Base-by-base conservation (phyloP, 1,140 invertebrate genomes). In the Drosophila rhopaloa region DNA sequence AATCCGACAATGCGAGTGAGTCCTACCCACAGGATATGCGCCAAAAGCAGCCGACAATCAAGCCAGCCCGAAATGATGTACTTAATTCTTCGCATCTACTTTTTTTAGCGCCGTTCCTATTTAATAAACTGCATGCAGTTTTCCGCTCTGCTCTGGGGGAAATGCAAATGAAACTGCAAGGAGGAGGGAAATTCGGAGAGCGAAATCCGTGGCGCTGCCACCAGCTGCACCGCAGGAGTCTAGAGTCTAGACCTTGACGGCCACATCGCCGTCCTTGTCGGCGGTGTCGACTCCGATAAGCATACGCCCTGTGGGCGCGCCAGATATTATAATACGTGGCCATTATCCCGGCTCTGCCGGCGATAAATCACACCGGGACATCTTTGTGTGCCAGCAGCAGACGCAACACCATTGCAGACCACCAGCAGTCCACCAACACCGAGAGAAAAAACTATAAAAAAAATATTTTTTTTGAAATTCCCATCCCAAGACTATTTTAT, bases 251-350 rank as follows among this genome's bases (percentile, higher is more conserved):
- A 88, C 81, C 81, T 84, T 84, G 81, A 76, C 84, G 82, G 51
- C 71, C 53, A 29, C 41, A 60, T 74, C 73, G 73, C 35, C 47
- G 74, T 63, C 75, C 51, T 68, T 77, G 74, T 75, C 81, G 84
- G 67, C 84, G 65, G 57, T 62, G 75, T 78, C 76, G 65, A 40
- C 84, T 65, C 79, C 83, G 83, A 88, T 88, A 88, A 88, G 83
- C 83, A 88, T 88, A 88, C 83, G 83, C 83, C 82, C 65, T 60
- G 53, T 76, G 73, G 84, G 84, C 76, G 79, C 76, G 79, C 84
- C 84, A 88, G 74, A 89, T 88, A 88, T 88, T 89, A 88, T 88
- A 88, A 88, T 88, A 88, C 83, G 83, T 88, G 84, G 83, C 83
- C 79, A 88, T 88, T 88, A 88, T 88, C 83, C 83, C 40, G 46